Base-by-base conservation (phyloP, 64 coral and sea anemone species). In the Montipora sp. region DNA sequence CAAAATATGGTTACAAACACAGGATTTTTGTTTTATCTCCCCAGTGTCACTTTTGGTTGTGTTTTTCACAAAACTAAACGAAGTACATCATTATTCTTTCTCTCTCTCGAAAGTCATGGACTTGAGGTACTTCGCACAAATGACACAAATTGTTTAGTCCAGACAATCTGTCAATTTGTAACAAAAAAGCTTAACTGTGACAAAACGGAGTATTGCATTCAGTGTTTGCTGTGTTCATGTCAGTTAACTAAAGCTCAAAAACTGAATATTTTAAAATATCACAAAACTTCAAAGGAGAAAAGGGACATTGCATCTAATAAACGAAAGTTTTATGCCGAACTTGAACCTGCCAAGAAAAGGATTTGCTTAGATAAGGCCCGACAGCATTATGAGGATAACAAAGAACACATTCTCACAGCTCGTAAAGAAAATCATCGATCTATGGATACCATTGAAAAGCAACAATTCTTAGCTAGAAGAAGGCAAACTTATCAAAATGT, bases 331-430 rank as follows among this genome's bases (percentile, higher is more conserved):
- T 94, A 87, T 94, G 86, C 92, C 63, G 18, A 83, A 51, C 73
- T 94, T 77, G 92, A 94, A 89, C 87, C 92, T 59, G 53, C 84
- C 47, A 55, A 80, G 23, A 89, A 94, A 70, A 94, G 47, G 77
- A 67, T 55, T 45, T 60, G 70, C 63, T 94, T 90, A 59, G 49
- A 92, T 20, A 92, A 50, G 81, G 24, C 53, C 23, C 43, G 10
- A 68, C 15, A 78, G 14, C n/a, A 53, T 67, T 59, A 79, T 36
- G 44, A 46, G 59, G 13, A 61, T 61, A 75, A 75, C 7, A 45
- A 75, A 2, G 73, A 7, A 75, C 7, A 75, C n/a, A 36, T 27
- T 75, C 73, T 75, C 7, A 75, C 8, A 11, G 73, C 7, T 75
- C 2, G 73, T 75, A 15, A 21, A 7, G 8, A 75, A 75, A 5